A percentile compares a stretch with the other conserved stretches of the same genome.
Evolutionary conservation across 2,888 invertebrate genomes (phyloP).

Genomic region (Cheilosia soror): DNA sequence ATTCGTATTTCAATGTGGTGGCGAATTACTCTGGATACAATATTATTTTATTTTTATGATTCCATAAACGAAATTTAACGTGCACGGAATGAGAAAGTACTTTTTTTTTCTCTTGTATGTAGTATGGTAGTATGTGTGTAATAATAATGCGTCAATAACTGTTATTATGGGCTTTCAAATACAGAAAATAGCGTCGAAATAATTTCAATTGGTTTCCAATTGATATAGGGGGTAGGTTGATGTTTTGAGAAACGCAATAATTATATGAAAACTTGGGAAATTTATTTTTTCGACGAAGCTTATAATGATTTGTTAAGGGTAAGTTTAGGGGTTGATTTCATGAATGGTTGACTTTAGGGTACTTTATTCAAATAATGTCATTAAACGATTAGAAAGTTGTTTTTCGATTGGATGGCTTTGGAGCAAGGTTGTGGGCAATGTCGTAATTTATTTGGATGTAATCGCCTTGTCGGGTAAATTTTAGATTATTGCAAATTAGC

Average conservation of each 20-base stretch:
- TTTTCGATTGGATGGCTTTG: slow-evolving; percentile 29
- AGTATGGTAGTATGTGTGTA: slow-evolving; percentile 29
- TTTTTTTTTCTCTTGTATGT: background rate
- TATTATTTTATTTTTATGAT: slow-evolving; percentile 77
- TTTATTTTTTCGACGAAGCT: slow-evolving; percentile 22
- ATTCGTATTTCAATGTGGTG: slow-evolving; percentile 72
- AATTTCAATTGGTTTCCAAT: slow-evolving; percentile 73
- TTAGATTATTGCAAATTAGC: background rate
- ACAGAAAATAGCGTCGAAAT: slow-evolving; percentile 66
- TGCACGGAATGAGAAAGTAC: slow-evolving; percentile 44
- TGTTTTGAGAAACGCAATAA: slow-evolving; percentile 23
- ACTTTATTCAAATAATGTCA: slow-evolving; percentile 47
- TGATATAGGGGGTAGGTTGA: background rate
- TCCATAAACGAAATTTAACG: slow-evolving; percentile 76
- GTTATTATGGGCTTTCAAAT: slow-evolving; percentile 73
- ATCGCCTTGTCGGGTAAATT: background rate
- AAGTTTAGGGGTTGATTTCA: slow-evolving; percentile 7
- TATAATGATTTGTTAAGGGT: slow-evolving; percentile 40
- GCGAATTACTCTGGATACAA: slow-evolving; percentile 72
- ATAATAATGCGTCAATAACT: slow-evolving; percentile 74
- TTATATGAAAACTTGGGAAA: slow-evolving; percentile 47
- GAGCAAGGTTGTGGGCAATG: background rate
- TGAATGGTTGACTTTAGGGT: slow-evolving; percentile 16
- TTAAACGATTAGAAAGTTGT: slow-evolving; percentile 43
- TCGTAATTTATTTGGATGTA: background rate